phyloP scores from a whole-genome alignment of 2,113 vertebrate species.

The Otus sunia region DNA sequence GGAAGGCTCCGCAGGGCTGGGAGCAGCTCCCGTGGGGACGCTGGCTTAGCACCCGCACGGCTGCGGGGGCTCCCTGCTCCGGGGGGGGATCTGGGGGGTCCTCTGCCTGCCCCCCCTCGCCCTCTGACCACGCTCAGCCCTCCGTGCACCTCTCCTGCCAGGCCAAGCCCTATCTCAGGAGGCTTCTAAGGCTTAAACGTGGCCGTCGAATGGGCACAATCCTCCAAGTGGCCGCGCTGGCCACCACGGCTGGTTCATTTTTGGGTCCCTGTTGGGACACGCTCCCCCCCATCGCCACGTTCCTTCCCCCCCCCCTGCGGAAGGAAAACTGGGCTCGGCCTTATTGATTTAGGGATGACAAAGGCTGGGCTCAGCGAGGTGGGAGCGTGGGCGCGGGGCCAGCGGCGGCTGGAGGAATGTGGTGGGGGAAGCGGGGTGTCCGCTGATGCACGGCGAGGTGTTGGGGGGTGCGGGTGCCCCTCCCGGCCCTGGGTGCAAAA shows the following conservation, averaged over 20 bases:
- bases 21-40: background rate
- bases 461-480: no score
- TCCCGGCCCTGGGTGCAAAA: no score
- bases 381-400: no score
- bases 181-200: background rate
- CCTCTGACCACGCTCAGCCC: background rate
- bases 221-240: no score
- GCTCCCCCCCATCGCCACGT: background rate
- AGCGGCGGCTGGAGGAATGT: no score
- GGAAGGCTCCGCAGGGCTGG: background rate
- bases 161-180: background rate
- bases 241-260: no score
- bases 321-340: background rate
- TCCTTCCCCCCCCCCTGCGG: background rate
- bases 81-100: background rate
- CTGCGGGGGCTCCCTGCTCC: fast-evolving
- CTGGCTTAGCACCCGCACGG: background rate
- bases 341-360: background rate
- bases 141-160: background rate
- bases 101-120: background rate
- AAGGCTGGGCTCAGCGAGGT: background rate
- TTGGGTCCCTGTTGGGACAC: no score
- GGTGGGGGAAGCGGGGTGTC: no score
- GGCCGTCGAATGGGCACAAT: no score
- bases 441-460: no score